Percentiles rank a stretch among this genome's conserved stretches.
phyloP scores from a whole-genome alignment of 2,113 vertebrate genomes.

The Pterocles orientalis region DNA sequence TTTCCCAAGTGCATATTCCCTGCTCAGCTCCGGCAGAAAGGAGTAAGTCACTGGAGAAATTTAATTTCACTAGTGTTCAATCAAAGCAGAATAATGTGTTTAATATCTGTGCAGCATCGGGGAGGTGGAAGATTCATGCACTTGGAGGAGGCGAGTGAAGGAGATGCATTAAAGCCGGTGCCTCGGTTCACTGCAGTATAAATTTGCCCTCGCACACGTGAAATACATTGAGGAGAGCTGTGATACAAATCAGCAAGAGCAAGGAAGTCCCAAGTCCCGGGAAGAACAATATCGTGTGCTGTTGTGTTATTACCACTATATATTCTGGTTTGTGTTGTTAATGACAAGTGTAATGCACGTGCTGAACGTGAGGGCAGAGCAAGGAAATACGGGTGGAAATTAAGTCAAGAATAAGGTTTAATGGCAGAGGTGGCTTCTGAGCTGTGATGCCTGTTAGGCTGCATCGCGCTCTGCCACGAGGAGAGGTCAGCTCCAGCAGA shows the following conservation, averaged over 20 bases:
- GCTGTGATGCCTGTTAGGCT: background rate
- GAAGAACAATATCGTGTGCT: background rate
- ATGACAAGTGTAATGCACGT: background rate
- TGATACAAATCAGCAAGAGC: conserved; percentile 14
- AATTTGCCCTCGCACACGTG: background rate
- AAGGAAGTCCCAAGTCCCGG: background rate
- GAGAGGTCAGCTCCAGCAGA: background rate
- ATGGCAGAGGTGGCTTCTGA: background rate
- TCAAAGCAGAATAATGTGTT: conserved; percentile 77
- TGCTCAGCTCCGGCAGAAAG: background rate
- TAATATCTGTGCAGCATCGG: conserved; percentile 66
- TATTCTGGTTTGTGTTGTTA: conserved; percentile 14
- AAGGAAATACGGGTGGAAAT: background rate
- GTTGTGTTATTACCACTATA: background rate
- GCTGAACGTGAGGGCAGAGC: background rate
- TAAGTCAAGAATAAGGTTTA: background rate
- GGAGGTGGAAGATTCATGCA: conserved; percentile 62
- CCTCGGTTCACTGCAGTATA: background rate
- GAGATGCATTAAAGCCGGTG: conserved; percentile 32
- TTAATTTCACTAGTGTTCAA: conserved; percentile 60
- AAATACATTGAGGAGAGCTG: background rate
- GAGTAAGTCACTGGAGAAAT: conserved; percentile 18
- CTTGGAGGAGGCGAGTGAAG: conserved; percentile 5
- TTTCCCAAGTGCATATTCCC: background rate
- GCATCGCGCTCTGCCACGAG: background rate